Base-by-base conservation (phyloP, 2,113 vertebrate species). In the Ammodytes marinus region DNA sequence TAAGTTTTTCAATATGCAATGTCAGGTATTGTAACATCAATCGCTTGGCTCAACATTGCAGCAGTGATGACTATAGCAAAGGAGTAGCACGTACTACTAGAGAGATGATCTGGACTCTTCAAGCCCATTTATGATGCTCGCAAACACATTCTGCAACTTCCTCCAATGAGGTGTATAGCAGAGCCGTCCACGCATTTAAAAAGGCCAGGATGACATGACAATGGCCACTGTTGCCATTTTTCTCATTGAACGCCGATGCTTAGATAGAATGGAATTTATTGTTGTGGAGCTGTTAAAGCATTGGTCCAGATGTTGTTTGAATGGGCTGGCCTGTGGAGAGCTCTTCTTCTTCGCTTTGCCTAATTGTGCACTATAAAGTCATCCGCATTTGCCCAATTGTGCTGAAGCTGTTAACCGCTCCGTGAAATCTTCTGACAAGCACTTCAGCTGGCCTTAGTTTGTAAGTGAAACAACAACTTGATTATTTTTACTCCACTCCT, bases 171-270 rank as follows among this genome's bases (percentile, higher is more conserved):
- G 78, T 61, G 66, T 65, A 79, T 42, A 60, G 46, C 17, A 70
- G 84, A 80, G 45, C 19, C 35, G 12, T 47, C 77, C 72, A 47
- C 4, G n/a, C 8, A 49, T 14, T 82, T 82, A 69, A 90, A 83
- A 79, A 80, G 19, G n/a, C 45, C 68, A 14, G 57, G 69, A 43
- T 60, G 45, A 67, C 15, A 42, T 27, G 45, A 40, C 52, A 74
- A 40, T 72, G 50, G 63, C 17, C 27, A 27, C 42, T 14, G 57
- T 58, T 67, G 39, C 76, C 69, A 66, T 86, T 79, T 86, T 79
- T 52, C 74, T 85, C 77, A 90, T 79, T 88, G 74, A 74, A 88
- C 90, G 75, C 90, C 86, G 81, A 86, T 88, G 86, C 63, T 83
- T 40, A 11, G 66, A 82, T 74, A 78, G 85, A 70, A 72, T 47